Evolutionary conservation across 1,140 invertebrate species (phyloP).

Genomic region (Eumeta japonica): DNA sequence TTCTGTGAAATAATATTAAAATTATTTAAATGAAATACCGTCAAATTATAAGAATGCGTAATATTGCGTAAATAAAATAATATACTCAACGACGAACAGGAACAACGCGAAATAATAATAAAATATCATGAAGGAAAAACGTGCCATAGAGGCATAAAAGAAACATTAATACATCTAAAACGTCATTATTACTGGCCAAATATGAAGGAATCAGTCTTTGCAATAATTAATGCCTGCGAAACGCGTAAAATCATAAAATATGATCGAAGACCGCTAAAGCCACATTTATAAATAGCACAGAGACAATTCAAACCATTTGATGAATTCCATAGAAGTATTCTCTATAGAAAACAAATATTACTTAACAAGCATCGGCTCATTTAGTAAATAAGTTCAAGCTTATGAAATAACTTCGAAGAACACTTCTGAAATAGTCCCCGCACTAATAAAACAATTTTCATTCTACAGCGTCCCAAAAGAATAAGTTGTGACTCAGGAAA

Average conservation of each 20-base stretch:
- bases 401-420: slow-evolving; percentile 12
- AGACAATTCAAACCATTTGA: slow-evolving; percentile 17
- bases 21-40: slow-evolving; percentile 15
- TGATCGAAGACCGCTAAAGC: slow-evolving; percentile 1
- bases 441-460: slow-evolving; percentile 17
- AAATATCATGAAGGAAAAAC: slow-evolving; percentile 24
- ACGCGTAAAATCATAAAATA: slow-evolving; percentile 2
- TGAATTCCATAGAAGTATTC: slow-evolving; percentile 22
- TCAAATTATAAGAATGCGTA: slow-evolving; percentile 15
- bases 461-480: slow-evolving; percentile 9
- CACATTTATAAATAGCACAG: slow-evolving; percentile 16
- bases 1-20: not conserved
- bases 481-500: slow-evolving; percentile 9
- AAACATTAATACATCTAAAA: slow-evolving; percentile 1
- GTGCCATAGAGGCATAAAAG: slow-evolving; percentile 5
- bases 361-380: slow-evolving; percentile 18
- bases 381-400: slow-evolving; percentile 23
- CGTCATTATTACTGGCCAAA: slow-evolving; percentile 4
- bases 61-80: slow-evolving; percentile 15
- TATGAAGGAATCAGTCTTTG: slow-evolving; percentile 5
- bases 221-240: slow-evolving; percentile 1
- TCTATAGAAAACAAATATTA: slow-evolving; percentile 17
- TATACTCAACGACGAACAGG: slow-evolving; percentile 12
- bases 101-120: slow-evolving; percentile 14
- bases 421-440: slow-evolving; percentile 15